These are phyloP conservation scores for Parnassius glacialis DNA, from an alignment of 2,888 invertebrate genomes.

Conservation along the genomic window DNA sequence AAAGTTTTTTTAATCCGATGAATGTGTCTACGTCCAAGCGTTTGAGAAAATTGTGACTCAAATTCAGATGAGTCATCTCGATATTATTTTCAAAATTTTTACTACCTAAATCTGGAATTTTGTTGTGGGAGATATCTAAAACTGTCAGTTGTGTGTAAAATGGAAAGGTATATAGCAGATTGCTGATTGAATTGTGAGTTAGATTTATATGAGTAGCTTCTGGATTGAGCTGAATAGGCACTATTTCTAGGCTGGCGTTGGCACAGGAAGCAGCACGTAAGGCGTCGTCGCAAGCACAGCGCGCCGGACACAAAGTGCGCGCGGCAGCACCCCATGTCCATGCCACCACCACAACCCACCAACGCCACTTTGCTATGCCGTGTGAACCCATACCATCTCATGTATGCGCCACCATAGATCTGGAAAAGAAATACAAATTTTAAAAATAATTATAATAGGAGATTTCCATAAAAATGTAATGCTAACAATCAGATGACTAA, in stretches of 20 bases:
- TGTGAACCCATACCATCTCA: constrained; percentile 79
- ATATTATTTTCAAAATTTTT: constrained; percentile 90
- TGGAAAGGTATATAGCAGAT: constrained; percentile 87
- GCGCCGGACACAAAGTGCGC: constrained; percentile 87
- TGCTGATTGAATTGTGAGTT: constrained; percentile 90
- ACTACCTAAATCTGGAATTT: constrained; percentile 88
- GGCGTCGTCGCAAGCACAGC: constrained; percentile 91
- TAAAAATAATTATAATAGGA: background rate
- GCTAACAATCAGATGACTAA: constrained; percentile 41
- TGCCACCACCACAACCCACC: constrained; percentile 77
- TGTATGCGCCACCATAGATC: constrained; percentile 66
- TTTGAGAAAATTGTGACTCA: constrained; percentile 88
- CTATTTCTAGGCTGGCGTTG: constrained; percentile 89
- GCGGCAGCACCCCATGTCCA: constrained; percentile 78
- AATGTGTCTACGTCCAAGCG: constrained; percentile 88
- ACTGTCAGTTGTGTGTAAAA: constrained; percentile 90
- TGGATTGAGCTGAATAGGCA: constrained; percentile 94
- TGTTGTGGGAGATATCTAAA: constrained; percentile 91
- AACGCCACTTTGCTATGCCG: constrained; percentile 75
- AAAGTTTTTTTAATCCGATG: constrained; percentile 85
- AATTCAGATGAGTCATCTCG: constrained; percentile 86
- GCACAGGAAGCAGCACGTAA: constrained; percentile 88
- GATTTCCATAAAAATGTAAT: too few relatives aligned
- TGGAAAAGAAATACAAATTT: constrained; percentile 51
- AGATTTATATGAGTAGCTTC: constrained; percentile 91